Evolutionary conservation across 2,888 invertebrate species (phyloP).

Genomic region (Habrosyne pyritoides): DNA sequence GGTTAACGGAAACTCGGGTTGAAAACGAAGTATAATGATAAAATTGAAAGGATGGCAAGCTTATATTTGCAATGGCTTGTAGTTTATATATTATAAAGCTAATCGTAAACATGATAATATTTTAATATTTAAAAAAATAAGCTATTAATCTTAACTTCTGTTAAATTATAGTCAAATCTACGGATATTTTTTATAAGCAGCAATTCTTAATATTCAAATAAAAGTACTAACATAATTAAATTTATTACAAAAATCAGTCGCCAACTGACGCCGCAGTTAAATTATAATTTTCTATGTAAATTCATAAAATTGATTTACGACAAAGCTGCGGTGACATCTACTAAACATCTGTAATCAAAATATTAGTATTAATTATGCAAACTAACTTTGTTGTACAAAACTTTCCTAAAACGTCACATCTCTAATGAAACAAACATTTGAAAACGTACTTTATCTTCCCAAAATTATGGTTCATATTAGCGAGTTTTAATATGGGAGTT

Average conservation of each 20-base stretch:
- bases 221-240: no score
- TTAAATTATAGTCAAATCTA: no score
- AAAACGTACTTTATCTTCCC: neutral
- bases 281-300: neutral
- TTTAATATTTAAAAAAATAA: no score
- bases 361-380: constrained; percentile 37
- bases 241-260: neutral
- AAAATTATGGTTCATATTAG: neutral
- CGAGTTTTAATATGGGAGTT: neutral
- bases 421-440: neutral
- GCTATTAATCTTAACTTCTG: no score
- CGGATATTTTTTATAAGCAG: neutral
- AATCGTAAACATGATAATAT: no score
- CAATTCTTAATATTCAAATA: no score
- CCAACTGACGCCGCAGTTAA: neutral
- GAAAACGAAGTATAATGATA: neutral
- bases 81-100: no score
- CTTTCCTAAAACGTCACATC: neutral
- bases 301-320: constrained; percentile 23
- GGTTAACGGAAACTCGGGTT: neutral
- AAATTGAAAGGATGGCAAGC: neutral
- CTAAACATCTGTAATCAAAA: constrained; percentile 40
- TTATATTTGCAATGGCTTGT: no score
- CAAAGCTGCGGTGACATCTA: constrained; percentile 20
- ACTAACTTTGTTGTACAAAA: neutral